A percentile compares a stretch with the other conserved stretches of the same genome.
phyloP scores from a whole-genome alignment of 2,113 vertebrate genomes.

The Marmota flaviventris region DNA sequence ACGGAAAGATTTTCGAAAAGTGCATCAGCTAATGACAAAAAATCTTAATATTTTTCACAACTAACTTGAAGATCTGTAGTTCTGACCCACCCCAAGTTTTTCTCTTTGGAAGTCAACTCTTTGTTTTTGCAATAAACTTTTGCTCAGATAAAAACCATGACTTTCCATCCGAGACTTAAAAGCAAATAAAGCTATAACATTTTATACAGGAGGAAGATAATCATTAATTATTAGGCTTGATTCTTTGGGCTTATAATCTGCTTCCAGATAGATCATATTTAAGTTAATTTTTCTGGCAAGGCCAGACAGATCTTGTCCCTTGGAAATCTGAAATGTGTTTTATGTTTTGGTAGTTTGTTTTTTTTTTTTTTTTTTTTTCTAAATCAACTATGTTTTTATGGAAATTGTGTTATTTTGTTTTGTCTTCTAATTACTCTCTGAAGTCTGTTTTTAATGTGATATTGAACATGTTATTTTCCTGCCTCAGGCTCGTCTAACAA shows the following conservation, averaged over 20 bases:
- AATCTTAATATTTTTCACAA: background rate
- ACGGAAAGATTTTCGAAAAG: background rate
- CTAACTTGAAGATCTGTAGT: background rate
- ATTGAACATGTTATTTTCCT: background rate
- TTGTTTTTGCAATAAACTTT: background rate
- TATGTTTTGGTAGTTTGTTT: background rate
- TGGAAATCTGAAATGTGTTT: background rate
- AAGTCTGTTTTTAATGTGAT: constrained; percentile 28
- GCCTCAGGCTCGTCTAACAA: background rate
- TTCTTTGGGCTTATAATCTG: background rate
- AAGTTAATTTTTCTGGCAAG: background rate
- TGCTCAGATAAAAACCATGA: background rate
- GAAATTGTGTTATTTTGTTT: constrained; percentile 44
- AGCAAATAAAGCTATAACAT: background rate
- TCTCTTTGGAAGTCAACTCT: background rate
- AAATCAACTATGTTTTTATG: background rate
- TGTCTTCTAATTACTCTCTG: constrained; percentile 37
- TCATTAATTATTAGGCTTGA: constrained; percentile 16
- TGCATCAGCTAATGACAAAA: background rate
- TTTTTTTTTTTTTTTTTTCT: background rate
- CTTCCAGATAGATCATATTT: constrained; percentile 31
- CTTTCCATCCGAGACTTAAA: constrained; percentile 12
- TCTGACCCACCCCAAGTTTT: background rate
- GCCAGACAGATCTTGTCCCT: background rate
- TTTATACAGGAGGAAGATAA: background rate